phyloP scores from a whole-genome alignment of 2,888 invertebrate genomes.

The Lobophora halterata region DNA sequence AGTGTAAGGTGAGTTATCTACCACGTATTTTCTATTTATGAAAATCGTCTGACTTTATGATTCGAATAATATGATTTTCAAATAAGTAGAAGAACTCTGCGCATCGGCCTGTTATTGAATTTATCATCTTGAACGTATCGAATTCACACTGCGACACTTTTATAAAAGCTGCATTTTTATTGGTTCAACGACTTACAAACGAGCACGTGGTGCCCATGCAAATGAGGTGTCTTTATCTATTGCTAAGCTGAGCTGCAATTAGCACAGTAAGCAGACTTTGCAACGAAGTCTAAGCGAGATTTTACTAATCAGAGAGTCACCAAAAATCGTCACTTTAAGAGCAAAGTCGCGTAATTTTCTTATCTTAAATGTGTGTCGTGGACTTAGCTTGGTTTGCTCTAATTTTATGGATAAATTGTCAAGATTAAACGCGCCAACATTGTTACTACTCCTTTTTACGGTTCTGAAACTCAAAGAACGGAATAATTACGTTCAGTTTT shows the following conservation, averaged over 20 bases:
- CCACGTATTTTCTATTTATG: conserved; percentile 8
- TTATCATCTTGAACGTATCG: conserved; percentile 7
- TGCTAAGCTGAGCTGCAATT: conserved; percentile 13
- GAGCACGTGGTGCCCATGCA: conserved; percentile 20
- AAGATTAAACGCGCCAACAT: conserved; percentile 58
- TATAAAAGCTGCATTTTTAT: conserved; percentile 18
- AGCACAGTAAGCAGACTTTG: conserved; percentile 15
- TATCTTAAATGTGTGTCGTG: conserved; percentile 37
- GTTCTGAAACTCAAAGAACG: conserved; percentile 50
- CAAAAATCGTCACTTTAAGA: conserved; percentile 22
- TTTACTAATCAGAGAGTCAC: conserved; percentile 19
- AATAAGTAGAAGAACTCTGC: conserved; percentile 6
- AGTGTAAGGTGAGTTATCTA: neutral
- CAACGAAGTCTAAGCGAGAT: conserved; percentile 15
- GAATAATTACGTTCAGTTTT: conserved; percentile 57
- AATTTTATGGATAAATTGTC: conserved; percentile 66
- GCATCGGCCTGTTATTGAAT: conserved; percentile 11
- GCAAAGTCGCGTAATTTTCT: conserved; percentile 25
- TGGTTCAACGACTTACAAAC: conserved; percentile 19
- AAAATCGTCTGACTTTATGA: neutral
- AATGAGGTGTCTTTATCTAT: conserved; percentile 24
- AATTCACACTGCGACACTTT: conserved; percentile 9
- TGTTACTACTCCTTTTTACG: conserved; percentile 49
- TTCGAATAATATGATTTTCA: conserved; percentile 8
- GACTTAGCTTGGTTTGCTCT: conserved; percentile 38